These are phyloP conservation scores for Orbicella faveolata DNA, from an alignment of 64 coral and sea anemone genomes.

Conservation along the genomic window DNA sequence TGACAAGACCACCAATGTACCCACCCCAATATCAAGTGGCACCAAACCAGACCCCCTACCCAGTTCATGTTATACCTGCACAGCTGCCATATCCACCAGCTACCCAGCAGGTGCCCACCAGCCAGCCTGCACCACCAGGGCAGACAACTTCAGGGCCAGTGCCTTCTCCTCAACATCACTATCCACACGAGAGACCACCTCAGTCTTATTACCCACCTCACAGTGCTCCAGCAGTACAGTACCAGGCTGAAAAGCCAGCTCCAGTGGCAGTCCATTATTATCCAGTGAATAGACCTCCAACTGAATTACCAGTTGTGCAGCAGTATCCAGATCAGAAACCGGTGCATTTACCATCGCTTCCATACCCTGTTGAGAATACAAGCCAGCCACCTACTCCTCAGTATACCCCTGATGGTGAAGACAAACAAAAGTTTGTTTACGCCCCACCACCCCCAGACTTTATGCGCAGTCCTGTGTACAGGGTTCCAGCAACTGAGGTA, in stretches of 20 bases:
- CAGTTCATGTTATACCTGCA: conserved; percentile 16
- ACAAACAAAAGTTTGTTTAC: conserved; percentile 51
- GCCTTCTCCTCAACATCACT: not conserved
- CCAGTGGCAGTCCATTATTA: conserved; percentile 27
- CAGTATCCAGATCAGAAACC: conserved; percentile 47
- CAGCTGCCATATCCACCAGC: conserved; percentile 20
- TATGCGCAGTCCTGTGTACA: conserved; percentile 62
- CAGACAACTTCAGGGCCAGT: conserved; percentile 8
- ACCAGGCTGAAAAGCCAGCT: conserved; percentile 16
- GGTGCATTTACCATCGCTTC: conserved; percentile 4
- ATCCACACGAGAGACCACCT: conserved; percentile 26
- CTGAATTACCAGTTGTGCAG: not conserved
- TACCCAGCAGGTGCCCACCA: conserved; percentile 12
- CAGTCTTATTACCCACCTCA: conserved; percentile 49
- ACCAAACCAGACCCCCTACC: conserved; percentile 20
- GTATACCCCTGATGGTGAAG: conserved; percentile 49
- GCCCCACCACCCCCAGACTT: conserved; percentile 59
- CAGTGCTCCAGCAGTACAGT: conserved; percentile 5
- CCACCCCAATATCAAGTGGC: conserved; percentile 40
- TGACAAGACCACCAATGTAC: conserved; percentile 18
- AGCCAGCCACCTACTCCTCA: conserved; percentile 57
- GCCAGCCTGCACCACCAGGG: conserved; percentile 22
- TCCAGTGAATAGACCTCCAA: conserved; percentile 25
- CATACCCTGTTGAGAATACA: conserved; percentile 50
- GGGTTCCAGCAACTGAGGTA: conserved; percentile 48